Percentiles rank a stretch among this genome's conserved stretches.
Conservation (phyloP, 2,797 vertebrate species). For the Falco concolor region DNA sequence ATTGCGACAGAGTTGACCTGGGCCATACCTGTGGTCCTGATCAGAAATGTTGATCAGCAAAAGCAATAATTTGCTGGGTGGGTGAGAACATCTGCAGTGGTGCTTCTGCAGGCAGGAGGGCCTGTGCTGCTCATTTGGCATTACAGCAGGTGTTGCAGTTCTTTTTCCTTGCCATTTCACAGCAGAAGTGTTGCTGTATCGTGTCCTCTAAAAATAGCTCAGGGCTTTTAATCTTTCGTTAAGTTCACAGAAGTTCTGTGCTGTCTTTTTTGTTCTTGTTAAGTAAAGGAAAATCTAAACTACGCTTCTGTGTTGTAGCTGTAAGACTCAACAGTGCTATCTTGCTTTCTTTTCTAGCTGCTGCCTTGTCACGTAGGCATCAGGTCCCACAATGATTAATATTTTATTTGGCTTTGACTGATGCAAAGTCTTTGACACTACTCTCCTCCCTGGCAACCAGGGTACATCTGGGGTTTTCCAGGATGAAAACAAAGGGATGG, state of each 20-base stretch:
- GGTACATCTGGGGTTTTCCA: background rate
- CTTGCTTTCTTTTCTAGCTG: background rate
- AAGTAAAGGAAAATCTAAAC: background rate
- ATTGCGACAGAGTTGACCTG: background rate
- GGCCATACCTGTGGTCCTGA: fast-evolving
- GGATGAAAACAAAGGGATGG: background rate
- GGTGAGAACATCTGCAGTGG: background rate
- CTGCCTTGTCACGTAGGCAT: background rate
- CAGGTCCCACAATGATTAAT: background rate
- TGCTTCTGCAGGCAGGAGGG: background rate
- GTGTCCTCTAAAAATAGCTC: background rate
- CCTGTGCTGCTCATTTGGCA: fast-evolving
- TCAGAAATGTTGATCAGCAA: fast-evolving
- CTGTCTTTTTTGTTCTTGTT: background rate
- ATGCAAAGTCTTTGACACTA: background rate
- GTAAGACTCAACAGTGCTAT: background rate
- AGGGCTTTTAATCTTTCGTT: background rate
- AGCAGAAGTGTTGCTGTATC: background rate
- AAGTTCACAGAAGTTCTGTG: background rate
- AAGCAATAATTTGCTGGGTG: background rate
- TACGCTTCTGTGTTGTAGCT: background rate
- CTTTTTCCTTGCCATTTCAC: background rate
- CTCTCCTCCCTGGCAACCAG: background rate
- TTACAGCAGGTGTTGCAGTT: background rate
- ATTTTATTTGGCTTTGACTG: background rate